These are phyloP conservation scores for Drosophila littoralis DNA, from an alignment of 1,140 invertebrate species.

Conservation along the genomic window DNA sequence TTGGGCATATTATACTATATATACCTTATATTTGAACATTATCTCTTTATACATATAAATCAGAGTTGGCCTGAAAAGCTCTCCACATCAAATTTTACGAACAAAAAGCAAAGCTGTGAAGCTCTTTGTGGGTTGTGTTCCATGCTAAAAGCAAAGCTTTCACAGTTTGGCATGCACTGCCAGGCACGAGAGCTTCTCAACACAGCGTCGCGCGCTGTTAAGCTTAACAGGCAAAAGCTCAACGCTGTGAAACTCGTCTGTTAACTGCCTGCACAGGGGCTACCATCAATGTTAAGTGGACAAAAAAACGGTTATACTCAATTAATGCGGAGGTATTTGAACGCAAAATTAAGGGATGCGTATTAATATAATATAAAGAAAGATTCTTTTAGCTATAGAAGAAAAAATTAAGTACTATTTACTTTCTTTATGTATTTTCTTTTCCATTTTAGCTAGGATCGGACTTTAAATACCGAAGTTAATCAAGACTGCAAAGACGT, in stretches of 20 bases:
- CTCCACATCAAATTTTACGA: background rate
- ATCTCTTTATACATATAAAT: no score
- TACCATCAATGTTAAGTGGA: slow-evolving; percentile 1
- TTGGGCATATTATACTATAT: no score
- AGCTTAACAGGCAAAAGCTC: slow-evolving; percentile 23
- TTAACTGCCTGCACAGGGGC: background rate
- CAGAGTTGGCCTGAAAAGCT: background rate
- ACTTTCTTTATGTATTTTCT: no score
- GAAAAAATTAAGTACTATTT: no score
- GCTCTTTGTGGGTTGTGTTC: slow-evolving; percentile 31
- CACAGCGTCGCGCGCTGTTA: slow-evolving; percentile 12
- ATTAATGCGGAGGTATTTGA: no score
- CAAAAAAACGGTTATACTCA: background rate
- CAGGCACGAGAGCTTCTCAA: slow-evolving; percentile 5
- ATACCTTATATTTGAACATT: no score
- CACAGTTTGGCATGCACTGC: slow-evolving; percentile 27
- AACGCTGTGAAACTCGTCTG: background rate
- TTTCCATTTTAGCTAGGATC: no score
- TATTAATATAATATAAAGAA: no score
- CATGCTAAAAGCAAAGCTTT: slow-evolving; percentile 14
- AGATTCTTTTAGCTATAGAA: no score
- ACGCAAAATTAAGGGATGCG: no score
- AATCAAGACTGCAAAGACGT: no score
- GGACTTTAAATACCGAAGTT: no score
- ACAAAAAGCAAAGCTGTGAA: background rate